Evolutionary conservation across 2,888 invertebrate genomes (phyloP).

Genomic region (Brachycybe producta): DNA sequence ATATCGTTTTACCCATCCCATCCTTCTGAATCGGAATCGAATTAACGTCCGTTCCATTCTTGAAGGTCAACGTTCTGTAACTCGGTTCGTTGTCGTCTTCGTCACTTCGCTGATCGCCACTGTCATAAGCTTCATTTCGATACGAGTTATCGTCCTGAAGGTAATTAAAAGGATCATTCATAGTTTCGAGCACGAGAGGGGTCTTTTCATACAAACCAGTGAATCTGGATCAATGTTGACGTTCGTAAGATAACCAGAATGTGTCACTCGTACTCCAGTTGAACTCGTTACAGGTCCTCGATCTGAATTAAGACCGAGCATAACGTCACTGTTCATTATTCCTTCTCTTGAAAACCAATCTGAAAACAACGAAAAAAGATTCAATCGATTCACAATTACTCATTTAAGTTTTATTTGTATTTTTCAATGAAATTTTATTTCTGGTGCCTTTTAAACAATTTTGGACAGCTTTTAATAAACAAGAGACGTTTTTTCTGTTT

Average conservation of each 20-base stretch:
- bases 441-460: too few relatives aligned
- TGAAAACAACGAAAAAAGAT: too few relatives aligned
- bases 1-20: slow-evolving; percentile 72
- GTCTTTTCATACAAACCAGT: background rate
- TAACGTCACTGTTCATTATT: slow-evolving; percentile 13
- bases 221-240: too few relatives aligned
- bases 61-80: slow-evolving; percentile 40
- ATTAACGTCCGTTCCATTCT: slow-evolving; percentile 64
- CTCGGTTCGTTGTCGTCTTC: slow-evolving; percentile 3
- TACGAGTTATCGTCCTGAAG: slow-evolving; percentile 9
- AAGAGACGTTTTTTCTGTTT: too few relatives aligned
- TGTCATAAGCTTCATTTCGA: slow-evolving; percentile 7
- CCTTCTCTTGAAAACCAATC: slow-evolving; percentile 5
- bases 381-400: too few relatives aligned
- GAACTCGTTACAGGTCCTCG: background rate
- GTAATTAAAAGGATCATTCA: background rate
- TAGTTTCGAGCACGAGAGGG: too few relatives aligned
- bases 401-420: too few relatives aligned
- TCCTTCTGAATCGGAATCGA: slow-evolving; percentile 78
- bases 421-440: too few relatives aligned
- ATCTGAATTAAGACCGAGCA: slow-evolving; percentile 3
- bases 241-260: too few relatives aligned
- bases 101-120: slow-evolving; percentile 9
- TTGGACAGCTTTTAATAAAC: too few relatives aligned
- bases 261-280: background rate